These are phyloP conservation scores for Pionites leucogaster DNA, from an alignment of 2,113 vertebrate species.

Conservation along the genomic window DNA sequence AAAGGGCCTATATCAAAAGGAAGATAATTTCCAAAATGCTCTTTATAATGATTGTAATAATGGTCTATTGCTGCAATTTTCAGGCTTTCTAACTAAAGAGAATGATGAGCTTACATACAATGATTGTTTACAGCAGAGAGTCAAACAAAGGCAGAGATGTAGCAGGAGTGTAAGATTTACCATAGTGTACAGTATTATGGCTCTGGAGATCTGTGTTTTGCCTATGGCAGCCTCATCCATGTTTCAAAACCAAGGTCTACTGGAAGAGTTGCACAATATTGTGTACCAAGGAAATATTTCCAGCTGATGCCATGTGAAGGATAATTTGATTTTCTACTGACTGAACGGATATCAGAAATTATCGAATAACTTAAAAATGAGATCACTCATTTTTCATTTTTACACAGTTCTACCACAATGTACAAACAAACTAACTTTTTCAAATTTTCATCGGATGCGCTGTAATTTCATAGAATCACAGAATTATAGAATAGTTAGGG, in stretches of 20 bases:
- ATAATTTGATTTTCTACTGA: not conserved
- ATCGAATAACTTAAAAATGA: not conserved
- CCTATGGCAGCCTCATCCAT: not conserved
- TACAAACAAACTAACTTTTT: not conserved
- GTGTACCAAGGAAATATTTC: not conserved
- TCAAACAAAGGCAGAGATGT: not conserved
- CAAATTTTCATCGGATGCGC: not conserved
- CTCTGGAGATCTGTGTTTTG: not conserved
- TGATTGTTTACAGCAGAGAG: not conserved
- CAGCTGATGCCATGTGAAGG: accelerated
- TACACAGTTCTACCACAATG: not conserved
- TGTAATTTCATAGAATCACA: not conserved
- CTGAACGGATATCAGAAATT: not conserved
- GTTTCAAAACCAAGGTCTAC: not conserved
- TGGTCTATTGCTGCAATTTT: not conserved
- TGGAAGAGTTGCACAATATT: not conserved
- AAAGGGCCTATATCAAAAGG: not conserved
- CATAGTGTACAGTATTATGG: not conserved
- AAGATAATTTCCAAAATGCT: not conserved
- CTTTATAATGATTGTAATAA: not conserved
- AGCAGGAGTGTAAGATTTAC: not conserved
- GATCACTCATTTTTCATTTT: not conserved
- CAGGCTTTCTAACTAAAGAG: not conserved
- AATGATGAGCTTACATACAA: not conserved
- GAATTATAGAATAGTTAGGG: too few species aligned